Percentiles rank a stretch among this genome's conserved stretches.
phyloP scores from a whole-genome alignment of 2,888 invertebrate genomes.

The Agriotes lineatus region DNA sequence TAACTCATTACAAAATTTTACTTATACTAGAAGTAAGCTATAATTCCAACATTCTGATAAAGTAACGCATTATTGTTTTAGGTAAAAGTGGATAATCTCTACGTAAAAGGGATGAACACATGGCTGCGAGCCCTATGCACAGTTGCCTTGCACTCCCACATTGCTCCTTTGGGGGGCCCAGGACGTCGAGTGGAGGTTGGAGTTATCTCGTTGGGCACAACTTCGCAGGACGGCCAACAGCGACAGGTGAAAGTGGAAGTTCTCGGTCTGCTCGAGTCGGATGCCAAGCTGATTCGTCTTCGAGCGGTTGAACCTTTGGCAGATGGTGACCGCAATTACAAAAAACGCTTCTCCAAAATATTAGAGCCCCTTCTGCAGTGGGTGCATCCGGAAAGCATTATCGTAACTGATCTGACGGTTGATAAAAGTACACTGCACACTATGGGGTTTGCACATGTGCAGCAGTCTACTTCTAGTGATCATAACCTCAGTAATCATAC shows the following conservation, averaged over 20 bases:
- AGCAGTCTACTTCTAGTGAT: conserved; percentile 71
- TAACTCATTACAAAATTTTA: too few relatives aligned
- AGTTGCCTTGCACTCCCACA: conserved; percentile 83
- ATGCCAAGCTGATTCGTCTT: conserved; percentile 79
- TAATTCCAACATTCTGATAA: too few relatives aligned
- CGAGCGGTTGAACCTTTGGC: conserved; percentile 86
- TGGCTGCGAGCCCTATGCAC: conserved; percentile 84
- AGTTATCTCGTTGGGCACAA: conserved; percentile 89
- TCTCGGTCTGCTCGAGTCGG: conserved; percentile 83
- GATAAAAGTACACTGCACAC: conserved; percentile 82
- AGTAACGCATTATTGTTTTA: too few relatives aligned
- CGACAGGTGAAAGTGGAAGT: conserved; percentile 88
- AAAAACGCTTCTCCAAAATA: conserved; percentile 84
- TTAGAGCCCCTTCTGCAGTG: conserved; percentile 82
- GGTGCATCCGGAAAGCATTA: conserved; percentile 83
- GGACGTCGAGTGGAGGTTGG: conserved; percentile 82
- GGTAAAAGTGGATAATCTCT: conserved; percentile 77
- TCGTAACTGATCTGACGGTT: conserved; percentile 86
- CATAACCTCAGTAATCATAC: conserved; percentile 62
- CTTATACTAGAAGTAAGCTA: too few relatives aligned
- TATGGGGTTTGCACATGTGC: conserved; percentile 84
- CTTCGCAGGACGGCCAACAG: conserved; percentile 77
- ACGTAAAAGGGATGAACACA: conserved; percentile 77
- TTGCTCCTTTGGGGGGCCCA: conserved; percentile 79
- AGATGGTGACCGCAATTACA: conserved; percentile 83